phyloP scores from a whole-genome alignment of 2,797 vertebrate genomes.

The Pseudomugil tenellus region DNA sequence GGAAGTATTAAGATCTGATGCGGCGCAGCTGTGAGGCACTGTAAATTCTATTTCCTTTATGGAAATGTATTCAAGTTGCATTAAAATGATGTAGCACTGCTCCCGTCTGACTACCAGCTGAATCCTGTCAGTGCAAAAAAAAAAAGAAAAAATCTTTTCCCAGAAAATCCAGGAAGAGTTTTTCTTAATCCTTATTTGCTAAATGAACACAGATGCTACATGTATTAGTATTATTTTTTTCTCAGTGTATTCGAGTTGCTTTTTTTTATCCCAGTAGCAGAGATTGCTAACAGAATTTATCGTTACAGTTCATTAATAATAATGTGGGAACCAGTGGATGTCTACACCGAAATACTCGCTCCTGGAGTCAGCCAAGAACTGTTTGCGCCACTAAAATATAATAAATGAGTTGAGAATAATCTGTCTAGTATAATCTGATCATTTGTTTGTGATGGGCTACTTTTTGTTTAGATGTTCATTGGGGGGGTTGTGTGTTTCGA shows the following conservation, averaged over 20 bases:
- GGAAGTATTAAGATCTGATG: neutral
- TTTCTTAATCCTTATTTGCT: slow-evolving; percentile 33
- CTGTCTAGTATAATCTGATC: neutral
- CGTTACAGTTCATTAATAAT: slow-evolving; percentile 63
- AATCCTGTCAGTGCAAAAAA: neutral
- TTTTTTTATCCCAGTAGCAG: slow-evolving; percentile 9
- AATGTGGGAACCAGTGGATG: slow-evolving; percentile 55
- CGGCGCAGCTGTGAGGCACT: neutral
- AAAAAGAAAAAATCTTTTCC: too few relatives aligned
- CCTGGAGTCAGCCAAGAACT: slow-evolving; percentile 75
- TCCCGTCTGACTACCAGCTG: slow-evolving; percentile 7
- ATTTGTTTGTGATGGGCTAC: neutral
- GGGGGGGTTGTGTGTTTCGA: slow-evolving; percentile 38
- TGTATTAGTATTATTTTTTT: slow-evolving; percentile 41
- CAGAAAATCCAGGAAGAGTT: slow-evolving; percentile 29
- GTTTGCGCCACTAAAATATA: slow-evolving; percentile 77
- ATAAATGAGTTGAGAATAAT: slow-evolving; percentile 22
- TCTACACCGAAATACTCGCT: slow-evolving; percentile 66
- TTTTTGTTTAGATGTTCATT: slow-evolving; percentile 32
- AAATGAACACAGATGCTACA: slow-evolving; percentile 39
- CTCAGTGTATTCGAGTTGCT: slow-evolving; percentile 20
- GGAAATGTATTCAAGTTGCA: slow-evolving; percentile 24
- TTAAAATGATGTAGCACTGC: slow-evolving; percentile 58
- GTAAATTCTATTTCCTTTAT: slow-evolving; percentile 27
- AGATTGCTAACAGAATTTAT: slow-evolving; percentile 58